Evolutionary conservation across 2,888 invertebrate genomes (phyloP), one percentile per base, ranked within the genome.

Genomic region (Mechanitis messenoides): DNA sequence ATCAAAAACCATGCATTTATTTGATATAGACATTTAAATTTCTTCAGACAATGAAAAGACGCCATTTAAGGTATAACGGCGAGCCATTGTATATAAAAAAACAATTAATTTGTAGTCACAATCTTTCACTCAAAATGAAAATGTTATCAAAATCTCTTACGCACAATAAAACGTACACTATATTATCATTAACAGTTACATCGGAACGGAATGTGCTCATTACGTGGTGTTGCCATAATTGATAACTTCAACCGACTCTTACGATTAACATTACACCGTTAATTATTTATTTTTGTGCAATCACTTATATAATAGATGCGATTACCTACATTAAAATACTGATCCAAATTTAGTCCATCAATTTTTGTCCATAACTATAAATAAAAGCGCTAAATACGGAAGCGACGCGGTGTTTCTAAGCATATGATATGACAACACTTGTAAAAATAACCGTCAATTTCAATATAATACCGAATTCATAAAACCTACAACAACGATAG

Each of bases 121-220:
- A 42, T 42, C 9, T 11, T 42, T 42, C 42, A 5, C 42, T 42
- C 42, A 3, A 42, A 42, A 42, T 57, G 53, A 28, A 55, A 56
- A 58, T 11, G 33, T 31, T 58, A 53, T 35, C 50, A 55, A 59
- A 58, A 46, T 35, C 46, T 50, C 59, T 59, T 53, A 58, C 55
- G 45, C 79, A 80, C 70, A 70, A 74, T 75, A 79, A 75, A 73
- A 77, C 76, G 79, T 78, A 57, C 53, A 33, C n/a, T 71, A 64
- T 69, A 71, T 72, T 74, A 74, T 72, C 62, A 75, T 76, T 78
- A 77, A 75, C 73, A 76, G 76, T 76, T 76, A 77, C 60, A 59
- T 77, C 78, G 79, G 87, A 87, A 89, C 87, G 88, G 88, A 89
- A 88, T 88, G 87, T 88, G 87, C 86, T 79, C 76, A 71, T 77